Percentiles rank a stretch among this genome's conserved stretches.
Evolutionary conservation across 2,888 invertebrate species (phyloP).

Genomic region (Shargacucullia verbasci): DNA sequence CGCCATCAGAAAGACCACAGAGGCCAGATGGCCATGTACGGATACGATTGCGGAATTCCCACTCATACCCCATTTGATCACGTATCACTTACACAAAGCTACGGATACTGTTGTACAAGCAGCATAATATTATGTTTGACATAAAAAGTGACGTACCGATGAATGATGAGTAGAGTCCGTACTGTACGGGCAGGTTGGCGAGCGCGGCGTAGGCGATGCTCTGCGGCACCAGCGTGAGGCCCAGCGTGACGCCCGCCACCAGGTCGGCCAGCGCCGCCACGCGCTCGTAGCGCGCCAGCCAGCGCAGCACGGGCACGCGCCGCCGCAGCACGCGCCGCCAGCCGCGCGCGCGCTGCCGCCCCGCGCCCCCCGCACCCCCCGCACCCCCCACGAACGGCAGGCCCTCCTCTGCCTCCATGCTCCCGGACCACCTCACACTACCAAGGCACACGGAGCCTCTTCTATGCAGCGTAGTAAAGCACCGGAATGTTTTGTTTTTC

Average conservation of each 20-base stretch:
- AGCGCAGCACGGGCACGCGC: slow-evolving; percentile 88
- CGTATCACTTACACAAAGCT: no score
- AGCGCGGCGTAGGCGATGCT: slow-evolving; percentile 97
- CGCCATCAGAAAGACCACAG: no score
- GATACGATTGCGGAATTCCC: no score
- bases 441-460: not conserved
- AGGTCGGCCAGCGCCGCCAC: slow-evolving; percentile 93
- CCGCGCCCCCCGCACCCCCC: slow-evolving; percentile 52
- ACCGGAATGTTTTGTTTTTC: not conserved
- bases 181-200: slow-evolving; percentile 95
- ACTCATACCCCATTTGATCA: no score
- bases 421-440: not conserved
- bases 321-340: slow-evolving; percentile 60
- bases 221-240: slow-evolving; percentile 97
- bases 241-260: slow-evolving; percentile 96
- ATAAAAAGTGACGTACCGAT: slow-evolving; percentile 88
- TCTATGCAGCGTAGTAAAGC: not conserved
- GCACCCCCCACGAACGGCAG: slow-evolving; percentile 49
- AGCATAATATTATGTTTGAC: not conserved
- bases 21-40: no score
- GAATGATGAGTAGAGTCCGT: slow-evolving; percentile 97
- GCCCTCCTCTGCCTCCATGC: slow-evolving; percentile 63
- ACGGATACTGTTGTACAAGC: no score
- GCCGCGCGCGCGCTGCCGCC: slow-evolving; percentile 33
- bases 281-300: slow-evolving; percentile 92